Percentiles rank a stretch among this genome's conserved stretches.
Conservation (phyloP, 2,888 invertebrate genomes). For the Stegophylla sp. region DNA sequence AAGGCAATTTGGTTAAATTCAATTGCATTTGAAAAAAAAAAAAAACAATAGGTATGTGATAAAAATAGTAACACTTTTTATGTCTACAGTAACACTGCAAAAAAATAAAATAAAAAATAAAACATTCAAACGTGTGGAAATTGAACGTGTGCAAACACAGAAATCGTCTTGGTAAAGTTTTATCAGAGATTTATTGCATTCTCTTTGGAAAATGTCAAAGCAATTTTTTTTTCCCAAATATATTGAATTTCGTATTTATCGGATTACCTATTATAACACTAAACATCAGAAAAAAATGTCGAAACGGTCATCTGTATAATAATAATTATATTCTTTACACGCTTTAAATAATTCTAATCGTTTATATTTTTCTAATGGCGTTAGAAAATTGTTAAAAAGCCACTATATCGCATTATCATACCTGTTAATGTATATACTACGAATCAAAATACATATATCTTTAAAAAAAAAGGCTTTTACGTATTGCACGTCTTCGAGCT, state of each 20-base stretch:
- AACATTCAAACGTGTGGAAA: no score
- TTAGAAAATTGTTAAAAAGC: background rate
- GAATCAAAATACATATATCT: no score
- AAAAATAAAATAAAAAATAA: no score
- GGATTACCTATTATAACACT: background rate
- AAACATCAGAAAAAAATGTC: background rate
- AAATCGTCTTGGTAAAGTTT: background rate
- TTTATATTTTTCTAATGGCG: background rate
- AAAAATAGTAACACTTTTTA: no score
- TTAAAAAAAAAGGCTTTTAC: constrained; percentile 8
- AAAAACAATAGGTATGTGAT: no score
- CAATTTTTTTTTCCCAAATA: background rate
- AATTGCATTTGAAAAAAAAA: no score
- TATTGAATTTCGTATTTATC: background rate
- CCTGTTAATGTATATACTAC: background rate
- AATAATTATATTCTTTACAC: background rate
- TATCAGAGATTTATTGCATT: background rate
- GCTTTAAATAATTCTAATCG: background rate
- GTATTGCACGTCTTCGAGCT: background rate
- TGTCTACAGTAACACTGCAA: no score
- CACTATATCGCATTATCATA: background rate
- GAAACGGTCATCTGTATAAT: background rate
- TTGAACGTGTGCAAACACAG: no score
- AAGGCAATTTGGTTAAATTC: no score
- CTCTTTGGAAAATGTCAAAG: background rate